phyloP scores from a whole-genome alignment of 2,113 vertebrate species.

The Corythornis vintsioides region DNA sequence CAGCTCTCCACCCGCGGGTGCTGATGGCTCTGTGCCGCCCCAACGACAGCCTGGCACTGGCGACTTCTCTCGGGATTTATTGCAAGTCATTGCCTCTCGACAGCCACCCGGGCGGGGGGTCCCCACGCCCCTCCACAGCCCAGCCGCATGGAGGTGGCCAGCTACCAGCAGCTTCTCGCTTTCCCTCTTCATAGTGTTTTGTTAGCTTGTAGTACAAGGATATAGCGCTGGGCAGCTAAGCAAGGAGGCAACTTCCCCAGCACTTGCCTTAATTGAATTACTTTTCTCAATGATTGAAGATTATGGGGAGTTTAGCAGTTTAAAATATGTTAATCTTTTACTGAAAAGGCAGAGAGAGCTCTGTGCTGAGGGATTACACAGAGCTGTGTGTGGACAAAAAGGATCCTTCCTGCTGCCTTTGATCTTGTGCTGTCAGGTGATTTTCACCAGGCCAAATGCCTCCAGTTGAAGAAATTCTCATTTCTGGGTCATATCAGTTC shows the following conservation, averaged over 20 bases:
- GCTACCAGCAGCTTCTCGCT: not conserved
- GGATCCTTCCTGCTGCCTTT: not conserved
- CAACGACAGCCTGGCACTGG: not conserved
- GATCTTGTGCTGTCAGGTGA: conserved; percentile 8
- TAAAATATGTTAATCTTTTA: conserved; percentile 58
- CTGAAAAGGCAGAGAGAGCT: conserved; percentile 47
- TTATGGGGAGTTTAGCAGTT: conserved; percentile 57
- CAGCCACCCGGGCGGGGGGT: not conserved
- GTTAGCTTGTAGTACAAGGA: not conserved
- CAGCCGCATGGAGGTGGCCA: not conserved
- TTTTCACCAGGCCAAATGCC: not conserved
- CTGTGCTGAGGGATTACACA: conserved; percentile 38
- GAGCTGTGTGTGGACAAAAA: not conserved
- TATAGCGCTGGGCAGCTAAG: not conserved
- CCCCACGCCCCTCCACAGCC: not conserved
- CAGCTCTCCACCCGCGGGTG: not conserved
- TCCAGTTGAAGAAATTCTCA: not conserved
- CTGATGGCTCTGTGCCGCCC: not conserved
- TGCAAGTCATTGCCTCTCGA: not conserved
- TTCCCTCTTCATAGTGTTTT: not conserved
- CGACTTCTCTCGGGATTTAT: not conserved
- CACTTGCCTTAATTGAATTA: conserved; percentile 62
- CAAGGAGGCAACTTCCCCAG: not conserved
- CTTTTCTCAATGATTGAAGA: conserved; percentile 42
- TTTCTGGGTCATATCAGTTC: not conserved